A percentile compares a stretch with the other conserved stretches of the same genome.
phyloP scores from a whole-genome alignment of 2,888 invertebrate genomes.

The Macropis europaea region DNA sequence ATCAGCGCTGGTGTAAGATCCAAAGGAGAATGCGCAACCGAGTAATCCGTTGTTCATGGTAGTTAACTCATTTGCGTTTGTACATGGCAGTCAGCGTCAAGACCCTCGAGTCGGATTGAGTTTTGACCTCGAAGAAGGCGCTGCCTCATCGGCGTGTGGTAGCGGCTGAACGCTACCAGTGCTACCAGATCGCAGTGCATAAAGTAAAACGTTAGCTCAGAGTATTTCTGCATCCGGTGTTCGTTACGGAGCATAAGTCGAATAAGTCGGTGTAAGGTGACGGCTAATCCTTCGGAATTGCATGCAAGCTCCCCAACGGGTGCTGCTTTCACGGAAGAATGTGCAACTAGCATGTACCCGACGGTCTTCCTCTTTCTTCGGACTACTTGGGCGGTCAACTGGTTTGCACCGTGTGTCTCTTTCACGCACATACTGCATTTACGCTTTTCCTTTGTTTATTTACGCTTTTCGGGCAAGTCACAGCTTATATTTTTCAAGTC shows the following conservation, averaged over 20 bases:
- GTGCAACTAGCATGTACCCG: not conserved
- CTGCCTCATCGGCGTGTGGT: constrained; percentile 24
- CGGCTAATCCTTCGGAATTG: constrained; percentile 58
- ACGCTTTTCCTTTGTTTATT: not conserved
- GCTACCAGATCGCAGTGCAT: constrained; percentile 48
- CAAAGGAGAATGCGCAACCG: not conserved
- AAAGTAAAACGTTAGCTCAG: constrained; percentile 61
- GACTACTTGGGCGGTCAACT: constrained; percentile 20
- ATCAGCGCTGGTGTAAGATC: not conserved
- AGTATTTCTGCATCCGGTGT: constrained; percentile 67
- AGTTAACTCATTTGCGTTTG: constrained; percentile 45
- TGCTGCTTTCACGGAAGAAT: constrained; percentile 3
- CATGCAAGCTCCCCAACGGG: constrained; percentile 7
- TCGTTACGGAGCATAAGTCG: constrained; percentile 50
- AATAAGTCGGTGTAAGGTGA: constrained; percentile 61
- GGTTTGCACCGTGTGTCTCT: not conserved
- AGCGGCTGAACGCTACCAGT: constrained; percentile 44
- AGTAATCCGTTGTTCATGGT: constrained; percentile 22
- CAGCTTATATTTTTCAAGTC: not conserved
- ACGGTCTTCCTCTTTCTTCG: not conserved
- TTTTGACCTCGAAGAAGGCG: constrained; percentile 55
- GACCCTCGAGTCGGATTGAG: constrained; percentile 42
- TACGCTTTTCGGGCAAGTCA: not conserved
- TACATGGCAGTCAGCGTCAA: constrained; percentile 42
- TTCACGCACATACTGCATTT: not conserved